phyloP scores from a whole-genome alignment of 2,888 invertebrate genomes.

The Drosophila mulleri region DNA sequence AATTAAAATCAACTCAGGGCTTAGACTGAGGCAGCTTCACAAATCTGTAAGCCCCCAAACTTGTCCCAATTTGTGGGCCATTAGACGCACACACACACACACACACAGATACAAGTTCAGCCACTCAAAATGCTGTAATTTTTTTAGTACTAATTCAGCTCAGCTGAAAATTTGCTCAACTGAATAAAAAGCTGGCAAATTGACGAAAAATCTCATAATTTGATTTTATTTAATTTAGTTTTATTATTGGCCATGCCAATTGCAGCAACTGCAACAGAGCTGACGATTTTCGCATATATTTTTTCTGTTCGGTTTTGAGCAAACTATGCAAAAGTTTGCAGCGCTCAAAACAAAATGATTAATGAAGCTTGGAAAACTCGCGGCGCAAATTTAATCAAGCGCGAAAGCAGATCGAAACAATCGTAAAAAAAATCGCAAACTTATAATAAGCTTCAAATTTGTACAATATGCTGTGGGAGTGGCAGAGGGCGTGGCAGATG shows the following conservation, averaged over 20 bases:
- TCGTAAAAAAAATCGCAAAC: slow-evolving; percentile 55
- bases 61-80: slow-evolving; percentile 23
- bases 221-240: slow-evolving; percentile 35
- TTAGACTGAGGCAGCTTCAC: slow-evolving; percentile 3
- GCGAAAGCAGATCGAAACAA: slow-evolving; percentile 69
- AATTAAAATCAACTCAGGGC: slow-evolving; percentile 56
- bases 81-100: not conserved
- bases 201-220: slow-evolving; percentile 36
- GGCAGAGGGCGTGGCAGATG: not conserved
- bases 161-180: not conserved
- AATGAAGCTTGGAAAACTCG: slow-evolving; percentile 72
- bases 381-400: slow-evolving; percentile 78
- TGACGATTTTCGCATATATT: slow-evolving; percentile 33
- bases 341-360: slow-evolving; percentile 62
- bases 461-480: slow-evolving; percentile 56
- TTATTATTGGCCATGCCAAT: slow-evolving; percentile 75
- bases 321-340: slow-evolving; percentile 40
- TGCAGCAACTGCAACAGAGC: slow-evolving; percentile 46
- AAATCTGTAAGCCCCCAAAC: slow-evolving; percentile 42
- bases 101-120: not conserved
- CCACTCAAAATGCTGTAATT: slow-evolving; percentile 46
- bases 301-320: not conserved
- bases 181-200: slow-evolving; percentile 23
- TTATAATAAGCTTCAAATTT: slow-evolving; percentile 77
- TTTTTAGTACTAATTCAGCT: slow-evolving; percentile 53